These are phyloP conservation scores for Dipus sagitta DNA, from an alignment of 2,797 vertebrate species.

Conservation along the genomic window DNA sequence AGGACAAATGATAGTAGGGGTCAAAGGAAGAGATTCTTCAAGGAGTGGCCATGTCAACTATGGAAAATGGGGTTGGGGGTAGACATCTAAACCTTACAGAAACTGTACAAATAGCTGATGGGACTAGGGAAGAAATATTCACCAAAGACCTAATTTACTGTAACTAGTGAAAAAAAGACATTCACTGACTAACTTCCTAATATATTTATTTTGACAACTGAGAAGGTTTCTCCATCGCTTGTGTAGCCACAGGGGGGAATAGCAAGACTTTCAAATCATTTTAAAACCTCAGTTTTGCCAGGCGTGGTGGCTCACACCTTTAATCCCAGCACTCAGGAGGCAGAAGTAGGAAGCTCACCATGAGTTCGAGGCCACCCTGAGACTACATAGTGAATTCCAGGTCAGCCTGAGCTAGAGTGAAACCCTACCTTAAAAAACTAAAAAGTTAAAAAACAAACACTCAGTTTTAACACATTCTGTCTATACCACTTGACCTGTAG, in stretches of 20 bases:
- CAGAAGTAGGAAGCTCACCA: too few species aligned
- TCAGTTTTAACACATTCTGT: not conserved
- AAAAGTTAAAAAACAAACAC: too few species aligned
- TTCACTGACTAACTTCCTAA: constrained; percentile 5
- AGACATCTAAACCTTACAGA: not conserved
- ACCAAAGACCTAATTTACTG: not conserved
- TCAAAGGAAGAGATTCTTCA: not conserved
- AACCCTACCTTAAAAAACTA: too few species aligned
- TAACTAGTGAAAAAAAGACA: constrained; percentile 21
- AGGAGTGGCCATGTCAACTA: not conserved
- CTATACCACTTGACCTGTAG: not conserved
- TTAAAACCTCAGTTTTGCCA: constrained; percentile 1
- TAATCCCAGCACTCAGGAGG: too few species aligned
- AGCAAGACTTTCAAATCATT: not conserved
- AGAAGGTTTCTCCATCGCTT: constrained; percentile 37
- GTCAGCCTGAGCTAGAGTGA: too few species aligned
- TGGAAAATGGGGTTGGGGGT: not conserved
- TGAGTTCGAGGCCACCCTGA: too few species aligned
- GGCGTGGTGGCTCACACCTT: too few species aligned
- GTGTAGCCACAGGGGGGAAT: not conserved
- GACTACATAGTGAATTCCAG: too few species aligned
- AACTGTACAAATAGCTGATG: not conserved
- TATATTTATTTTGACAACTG: constrained; percentile 16
- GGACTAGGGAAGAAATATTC: not conserved
- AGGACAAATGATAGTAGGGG: not conserved